A percentile compares a stretch with the other conserved stretches of the same genome.
Conservation (phyloP, 2,113 vertebrate species). For the Chionomys nivalis region DNA sequence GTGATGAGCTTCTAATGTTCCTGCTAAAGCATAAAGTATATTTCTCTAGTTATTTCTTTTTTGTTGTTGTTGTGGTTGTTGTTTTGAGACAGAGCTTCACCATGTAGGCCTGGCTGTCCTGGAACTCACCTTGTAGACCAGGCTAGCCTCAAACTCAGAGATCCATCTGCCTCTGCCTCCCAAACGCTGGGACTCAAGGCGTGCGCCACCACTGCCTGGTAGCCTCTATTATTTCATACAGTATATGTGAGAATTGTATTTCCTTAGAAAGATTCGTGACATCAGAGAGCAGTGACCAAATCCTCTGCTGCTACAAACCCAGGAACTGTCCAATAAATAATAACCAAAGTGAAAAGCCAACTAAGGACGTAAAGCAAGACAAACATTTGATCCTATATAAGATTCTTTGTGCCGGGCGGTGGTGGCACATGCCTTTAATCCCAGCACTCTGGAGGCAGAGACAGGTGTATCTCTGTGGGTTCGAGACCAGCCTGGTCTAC, state of each 20-base stretch:
- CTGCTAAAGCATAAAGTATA: not conserved
- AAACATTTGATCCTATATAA: not conserved
- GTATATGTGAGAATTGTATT: conserved; percentile 26
- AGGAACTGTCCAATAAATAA: conserved; percentile 10
- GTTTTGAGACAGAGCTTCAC: too few relatives aligned
- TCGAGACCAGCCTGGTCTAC: too few relatives aligned
- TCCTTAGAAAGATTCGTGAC: conserved; percentile 32
- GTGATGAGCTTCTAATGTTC: not conserved
- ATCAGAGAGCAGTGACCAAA: not conserved
- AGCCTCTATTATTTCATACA: conserved; percentile 10
- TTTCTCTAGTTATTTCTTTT: not conserved
- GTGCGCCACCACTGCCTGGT: not conserved
- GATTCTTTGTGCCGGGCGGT: conserved; percentile 20
- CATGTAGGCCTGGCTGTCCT: not conserved
- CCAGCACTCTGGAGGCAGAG: too few relatives aligned
- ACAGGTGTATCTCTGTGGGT: too few relatives aligned
- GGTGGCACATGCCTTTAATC: too few relatives aligned
- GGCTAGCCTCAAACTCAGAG: not conserved
- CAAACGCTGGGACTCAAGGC: not conserved
- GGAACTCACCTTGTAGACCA: too few relatives aligned
- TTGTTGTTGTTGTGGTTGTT: too few relatives aligned
- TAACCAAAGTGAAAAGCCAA: conserved; percentile 31
- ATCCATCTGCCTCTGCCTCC: not conserved
- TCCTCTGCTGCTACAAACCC: not conserved
- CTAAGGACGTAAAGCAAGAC: not conserved